These are phyloP conservation scores for Paramormyrops hopkinsi DNA, from an alignment of 2,797 vertebrate species.

Conservation along the genomic window DNA sequence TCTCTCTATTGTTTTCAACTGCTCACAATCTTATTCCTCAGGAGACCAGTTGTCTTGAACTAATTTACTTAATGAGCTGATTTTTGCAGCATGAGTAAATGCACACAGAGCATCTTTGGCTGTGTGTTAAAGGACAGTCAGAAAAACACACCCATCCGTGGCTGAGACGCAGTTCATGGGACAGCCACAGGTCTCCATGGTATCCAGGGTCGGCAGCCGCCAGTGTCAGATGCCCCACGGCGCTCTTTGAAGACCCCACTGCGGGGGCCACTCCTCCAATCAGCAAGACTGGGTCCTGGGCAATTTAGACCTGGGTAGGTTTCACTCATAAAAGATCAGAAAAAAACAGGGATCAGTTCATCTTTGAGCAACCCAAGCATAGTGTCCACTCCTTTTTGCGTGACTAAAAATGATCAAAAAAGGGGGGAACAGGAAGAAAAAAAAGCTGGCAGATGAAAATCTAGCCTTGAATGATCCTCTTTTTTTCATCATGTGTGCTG, in stretches of 20 bases:
- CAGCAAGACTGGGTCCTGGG: not conserved
- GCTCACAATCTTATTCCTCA: not conserved
- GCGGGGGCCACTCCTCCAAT: not conserved
- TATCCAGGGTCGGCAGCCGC: not conserved
- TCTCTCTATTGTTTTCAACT: not conserved
- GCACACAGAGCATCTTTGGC: not conserved
- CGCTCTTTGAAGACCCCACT: not conserved
- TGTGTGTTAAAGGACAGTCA: not conserved
- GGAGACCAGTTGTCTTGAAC: not conserved
- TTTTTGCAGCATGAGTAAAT: not conserved
- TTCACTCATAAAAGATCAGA: not conserved
- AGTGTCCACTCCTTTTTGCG: not conserved
- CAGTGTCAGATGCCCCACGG: not conserved
- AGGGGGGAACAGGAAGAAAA: not conserved
- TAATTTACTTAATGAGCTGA: not conserved
- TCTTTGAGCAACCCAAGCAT: not conserved
- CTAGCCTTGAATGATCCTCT: constrained; percentile 23
- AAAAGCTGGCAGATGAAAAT: not conserved
- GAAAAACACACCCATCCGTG: not conserved
- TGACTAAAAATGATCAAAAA: not conserved
- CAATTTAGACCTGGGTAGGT: not conserved
- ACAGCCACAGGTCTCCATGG: not conserved
- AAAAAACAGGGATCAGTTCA: not conserved
- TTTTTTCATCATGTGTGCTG: constrained; percentile 39
- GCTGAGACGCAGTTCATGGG: not conserved